Evolutionary conservation across 2,797 vertebrate species (phyloP).

Genomic region (Oryzias dopingdopingensis): DNA sequence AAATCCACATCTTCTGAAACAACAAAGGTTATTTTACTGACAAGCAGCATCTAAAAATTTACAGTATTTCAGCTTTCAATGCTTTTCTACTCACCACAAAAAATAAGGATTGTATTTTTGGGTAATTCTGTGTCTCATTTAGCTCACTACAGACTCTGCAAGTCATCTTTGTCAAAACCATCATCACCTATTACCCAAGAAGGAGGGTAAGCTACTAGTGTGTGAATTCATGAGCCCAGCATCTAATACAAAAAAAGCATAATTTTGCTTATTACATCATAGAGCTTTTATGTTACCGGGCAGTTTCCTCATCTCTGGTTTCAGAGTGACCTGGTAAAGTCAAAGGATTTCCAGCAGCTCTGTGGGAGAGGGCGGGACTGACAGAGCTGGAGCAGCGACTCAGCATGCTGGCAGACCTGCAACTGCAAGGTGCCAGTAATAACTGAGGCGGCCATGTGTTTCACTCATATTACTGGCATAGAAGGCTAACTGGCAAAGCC

Average conservation of each 20-base stretch:
- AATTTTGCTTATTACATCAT: constrained; percentile 31
- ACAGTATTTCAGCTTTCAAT: too few relatives aligned
- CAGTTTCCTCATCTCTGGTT: constrained; percentile 34
- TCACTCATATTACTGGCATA: constrained; percentile 26
- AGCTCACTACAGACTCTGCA: neutral
- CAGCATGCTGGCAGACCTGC: constrained; percentile 34
- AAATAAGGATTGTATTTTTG: too few relatives aligned
- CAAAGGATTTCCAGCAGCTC: constrained; percentile 22
- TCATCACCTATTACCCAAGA: constrained; percentile 9
- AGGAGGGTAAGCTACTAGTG: neutral
- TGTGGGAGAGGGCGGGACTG: constrained; percentile 11
- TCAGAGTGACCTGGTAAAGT: constrained; percentile 37
- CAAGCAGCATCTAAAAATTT: too few relatives aligned
- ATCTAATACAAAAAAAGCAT: constrained; percentile 9
- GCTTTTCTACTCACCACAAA: too few relatives aligned
- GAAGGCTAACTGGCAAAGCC: constrained; percentile 10
- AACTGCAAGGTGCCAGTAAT: constrained; percentile 36
- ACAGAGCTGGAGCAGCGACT: constrained; percentile 11
- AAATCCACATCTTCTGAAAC: too few relatives aligned
- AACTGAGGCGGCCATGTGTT: constrained; percentile 16
- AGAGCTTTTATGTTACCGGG: constrained; percentile 23
- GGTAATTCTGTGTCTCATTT: too few relatives aligned
- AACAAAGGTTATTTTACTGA: too few relatives aligned
- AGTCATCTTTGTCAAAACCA: neutral
- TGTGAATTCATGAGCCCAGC: constrained; percentile 4